Conservation (phyloP, 2,888 invertebrate species). For the Drosophila robusta region DNA sequence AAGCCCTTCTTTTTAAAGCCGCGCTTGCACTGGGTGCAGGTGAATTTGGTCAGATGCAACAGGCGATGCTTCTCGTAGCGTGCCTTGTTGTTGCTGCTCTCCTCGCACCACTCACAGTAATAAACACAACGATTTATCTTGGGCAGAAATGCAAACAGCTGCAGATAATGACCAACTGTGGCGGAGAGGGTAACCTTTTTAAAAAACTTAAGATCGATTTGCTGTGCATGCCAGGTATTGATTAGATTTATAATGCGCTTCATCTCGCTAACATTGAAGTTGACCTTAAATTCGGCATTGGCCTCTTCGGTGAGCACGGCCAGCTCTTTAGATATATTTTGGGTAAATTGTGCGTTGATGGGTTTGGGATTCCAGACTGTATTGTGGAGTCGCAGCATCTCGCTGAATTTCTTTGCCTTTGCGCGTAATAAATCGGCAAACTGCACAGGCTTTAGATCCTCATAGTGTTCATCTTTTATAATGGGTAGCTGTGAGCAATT, state of each 20-base stretch:
- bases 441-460: slow-evolving; percentile 46
- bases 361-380: slow-evolving; percentile 53
- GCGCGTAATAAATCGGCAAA: slow-evolving; percentile 42
- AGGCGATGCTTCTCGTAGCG: slow-evolving; percentile 59
- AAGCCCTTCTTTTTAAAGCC: slow-evolving; percentile 16
- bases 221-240: slow-evolving; percentile 53
- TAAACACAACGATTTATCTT: slow-evolving; percentile 46
- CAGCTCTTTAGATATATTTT: slow-evolving; percentile 21
- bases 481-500: slow-evolving; percentile 53
- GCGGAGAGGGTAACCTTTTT: slow-evolving; percentile 46
- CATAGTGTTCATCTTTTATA: slow-evolving; percentile 39
- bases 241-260: slow-evolving; percentile 73
- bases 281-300: slow-evolving; percentile 32
- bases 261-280: slow-evolving; percentile 39
- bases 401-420: slow-evolving; percentile 55
- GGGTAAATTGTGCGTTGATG: background rate
- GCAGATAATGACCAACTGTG: slow-evolving; percentile 43
- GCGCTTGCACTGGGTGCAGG: slow-evolving; percentile 19
- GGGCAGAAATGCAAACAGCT: slow-evolving; percentile 63
- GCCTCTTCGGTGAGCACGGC: slow-evolving; percentile 27
- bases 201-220: slow-evolving; percentile 43
- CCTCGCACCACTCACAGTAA: slow-evolving; percentile 70
- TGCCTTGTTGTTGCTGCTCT: slow-evolving; percentile 39
- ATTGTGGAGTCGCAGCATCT: slow-evolving; percentile 32
- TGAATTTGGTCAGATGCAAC: slow-evolving; percentile 13